These are phyloP conservation scores for Dicroscelio sp. DNA, from an alignment of 2,888 invertebrate species.

Conservation along the genomic window DNA sequence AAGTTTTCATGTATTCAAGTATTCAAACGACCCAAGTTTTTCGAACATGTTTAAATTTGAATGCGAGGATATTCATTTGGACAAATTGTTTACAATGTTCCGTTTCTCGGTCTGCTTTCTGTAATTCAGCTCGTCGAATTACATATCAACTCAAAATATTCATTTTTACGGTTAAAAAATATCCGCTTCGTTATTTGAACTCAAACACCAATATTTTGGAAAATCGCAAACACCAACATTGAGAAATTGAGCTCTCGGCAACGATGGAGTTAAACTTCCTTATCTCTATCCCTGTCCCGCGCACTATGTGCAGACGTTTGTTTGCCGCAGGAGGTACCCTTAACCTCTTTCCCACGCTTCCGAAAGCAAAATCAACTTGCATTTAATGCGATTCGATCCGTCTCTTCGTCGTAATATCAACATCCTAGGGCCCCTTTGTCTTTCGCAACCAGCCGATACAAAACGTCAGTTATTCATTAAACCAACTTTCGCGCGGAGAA, in stretches of 20 bases:
- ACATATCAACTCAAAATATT: no score
- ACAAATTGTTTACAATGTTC: no score
- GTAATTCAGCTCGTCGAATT: no score
- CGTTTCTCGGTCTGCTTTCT: no score
- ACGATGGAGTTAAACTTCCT: conserved; percentile 47
- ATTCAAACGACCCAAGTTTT: no score
- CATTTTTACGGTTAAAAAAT: not conserved
- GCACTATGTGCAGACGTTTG: conserved; percentile 67
- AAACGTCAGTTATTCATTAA: conserved; percentile 77
- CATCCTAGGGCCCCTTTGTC: conserved; percentile 70
- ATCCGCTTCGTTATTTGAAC: not conserved
- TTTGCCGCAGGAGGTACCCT: conserved; percentile 77
- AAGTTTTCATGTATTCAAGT: no score
- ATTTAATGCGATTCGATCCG: conserved; percentile 83
- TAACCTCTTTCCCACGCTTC: conserved; percentile 84
- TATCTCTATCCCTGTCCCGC: conserved; percentile 44
- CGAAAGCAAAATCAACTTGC: conserved; percentile 82
- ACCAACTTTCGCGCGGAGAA: conserved; percentile 62
- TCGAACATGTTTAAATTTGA: no score
- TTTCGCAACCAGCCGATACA: conserved; percentile 51
- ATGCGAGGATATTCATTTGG: no score
- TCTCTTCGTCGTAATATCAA: conserved; percentile 72
- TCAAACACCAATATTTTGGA: conserved; percentile 30
- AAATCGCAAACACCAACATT: conserved; percentile 25
- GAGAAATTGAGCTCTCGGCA: conserved; percentile 51